Evolutionary conservation across 2,113 vertebrate species (phyloP).

Genomic region (Muntiacus reevesi): DNA sequence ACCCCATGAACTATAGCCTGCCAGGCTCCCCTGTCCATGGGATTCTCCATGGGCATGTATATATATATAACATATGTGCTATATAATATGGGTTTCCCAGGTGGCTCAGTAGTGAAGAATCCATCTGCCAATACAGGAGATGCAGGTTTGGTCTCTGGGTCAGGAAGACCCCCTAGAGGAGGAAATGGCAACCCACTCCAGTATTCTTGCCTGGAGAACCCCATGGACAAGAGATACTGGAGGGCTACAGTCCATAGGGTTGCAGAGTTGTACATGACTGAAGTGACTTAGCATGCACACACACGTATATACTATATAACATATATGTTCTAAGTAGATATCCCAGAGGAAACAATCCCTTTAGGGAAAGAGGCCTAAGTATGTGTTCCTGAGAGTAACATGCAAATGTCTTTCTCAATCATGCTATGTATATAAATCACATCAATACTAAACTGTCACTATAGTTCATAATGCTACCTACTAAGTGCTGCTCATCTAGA

Average conservation of each 20-base stretch:
- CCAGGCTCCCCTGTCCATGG: neutral
- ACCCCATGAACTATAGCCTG: neutral
- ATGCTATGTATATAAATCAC: neutral
- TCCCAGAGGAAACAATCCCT: slow-evolving; percentile 81
- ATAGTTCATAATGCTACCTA: neutral
- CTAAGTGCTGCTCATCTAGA: neutral
- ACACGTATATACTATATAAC: neutral
- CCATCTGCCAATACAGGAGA: fast-evolving
- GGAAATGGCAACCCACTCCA: neutral
- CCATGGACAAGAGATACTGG: neutral
- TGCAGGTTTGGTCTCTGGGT: neutral
- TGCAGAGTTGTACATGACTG: neutral
- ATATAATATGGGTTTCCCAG: neutral
- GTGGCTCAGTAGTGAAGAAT: neutral
- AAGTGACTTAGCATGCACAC: neutral
- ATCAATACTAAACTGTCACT: neutral
- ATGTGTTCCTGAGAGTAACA: neutral
- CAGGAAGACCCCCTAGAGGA: neutral
- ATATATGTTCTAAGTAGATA: slow-evolving; percentile 82
- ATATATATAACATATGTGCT: neutral
- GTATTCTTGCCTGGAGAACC: neutral
- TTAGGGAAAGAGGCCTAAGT: neutral
- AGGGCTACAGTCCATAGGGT: neutral
- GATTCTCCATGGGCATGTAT: neutral
- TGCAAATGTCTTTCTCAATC: neutral